Evolutionary conservation across 2,888 invertebrate species (phyloP).

Genomic region (Microchrysa polita): DNA sequence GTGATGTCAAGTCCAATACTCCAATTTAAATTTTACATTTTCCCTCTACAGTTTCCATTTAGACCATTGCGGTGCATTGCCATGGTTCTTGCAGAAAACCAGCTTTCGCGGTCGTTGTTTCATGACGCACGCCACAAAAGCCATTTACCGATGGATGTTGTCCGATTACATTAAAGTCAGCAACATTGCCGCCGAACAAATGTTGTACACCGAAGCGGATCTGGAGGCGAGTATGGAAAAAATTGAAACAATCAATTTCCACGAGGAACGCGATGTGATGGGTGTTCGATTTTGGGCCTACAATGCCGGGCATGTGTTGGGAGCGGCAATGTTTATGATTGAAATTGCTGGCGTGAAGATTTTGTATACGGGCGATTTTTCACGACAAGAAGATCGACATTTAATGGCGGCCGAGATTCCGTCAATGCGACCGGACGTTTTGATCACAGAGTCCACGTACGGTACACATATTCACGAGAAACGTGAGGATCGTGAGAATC

Average conservation of each 20-base stretch:
- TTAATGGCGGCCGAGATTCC: slow-evolving; percentile 99
- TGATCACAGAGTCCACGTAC: slow-evolving; percentile 98
- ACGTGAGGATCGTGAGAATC: slow-evolving; percentile 92
- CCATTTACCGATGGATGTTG: slow-evolving; percentile 97
- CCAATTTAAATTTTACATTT: slow-evolving; percentile 52
- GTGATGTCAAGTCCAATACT: not conserved
- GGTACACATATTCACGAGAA: slow-evolving; percentile 99
- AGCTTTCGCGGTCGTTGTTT: slow-evolving; percentile 97
- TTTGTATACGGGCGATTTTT: slow-evolving; percentile 98
- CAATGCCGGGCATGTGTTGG: slow-evolving; percentile 98
- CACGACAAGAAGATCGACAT: slow-evolving; percentile 97
- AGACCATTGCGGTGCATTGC: slow-evolving; percentile 97
- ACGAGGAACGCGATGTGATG: slow-evolving; percentile 96
- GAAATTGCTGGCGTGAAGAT: slow-evolving; percentile 98
- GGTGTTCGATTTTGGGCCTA: slow-evolving; percentile 99
- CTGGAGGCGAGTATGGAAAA: slow-evolving; percentile 98
- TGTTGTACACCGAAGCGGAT: slow-evolving; percentile 97
- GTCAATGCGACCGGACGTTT: slow-evolving; percentile 92
- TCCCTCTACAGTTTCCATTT: slow-evolving; percentile 94
- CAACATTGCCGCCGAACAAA: slow-evolving; percentile 95
- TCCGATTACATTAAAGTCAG: slow-evolving; percentile 99
- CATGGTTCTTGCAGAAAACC: slow-evolving; percentile 97
- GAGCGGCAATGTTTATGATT: slow-evolving; percentile 99
- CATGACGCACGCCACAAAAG: slow-evolving; percentile 99
- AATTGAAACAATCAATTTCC: slow-evolving; percentile 98